Conservation (phyloP, 2,888 invertebrate genomes). For the Hemaris fuciformis region DNA sequence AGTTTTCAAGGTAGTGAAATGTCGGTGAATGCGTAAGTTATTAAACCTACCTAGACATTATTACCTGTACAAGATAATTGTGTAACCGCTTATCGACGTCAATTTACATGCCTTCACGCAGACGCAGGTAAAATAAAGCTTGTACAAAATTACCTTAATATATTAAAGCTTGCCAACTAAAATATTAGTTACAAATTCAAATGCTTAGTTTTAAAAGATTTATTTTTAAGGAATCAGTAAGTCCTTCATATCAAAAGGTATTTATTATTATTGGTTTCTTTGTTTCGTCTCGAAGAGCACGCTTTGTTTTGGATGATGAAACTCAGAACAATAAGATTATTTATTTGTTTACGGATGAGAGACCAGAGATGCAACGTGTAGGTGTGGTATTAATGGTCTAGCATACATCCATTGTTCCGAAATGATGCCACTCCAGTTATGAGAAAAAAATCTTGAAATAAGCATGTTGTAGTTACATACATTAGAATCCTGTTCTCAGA, state of each 20-base stretch:
- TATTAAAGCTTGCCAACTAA: too few relatives aligned
- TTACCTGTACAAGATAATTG: neutral
- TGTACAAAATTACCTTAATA: too few relatives aligned
- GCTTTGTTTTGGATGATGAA: slow-evolving; percentile 57
- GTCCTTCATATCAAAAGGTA: neutral
- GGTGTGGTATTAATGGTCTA: slow-evolving; percentile 24
- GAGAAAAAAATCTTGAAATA: neutral
- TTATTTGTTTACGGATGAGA: slow-evolving; percentile 59
- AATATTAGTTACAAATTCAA: too few relatives aligned
- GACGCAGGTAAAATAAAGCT: neutral
- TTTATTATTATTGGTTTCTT: slow-evolving; percentile 26
- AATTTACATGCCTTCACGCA: neutral
- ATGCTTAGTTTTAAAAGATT: too few relatives aligned
- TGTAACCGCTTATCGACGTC: neutral
- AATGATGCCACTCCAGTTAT: neutral
- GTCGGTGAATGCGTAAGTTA: too few relatives aligned
- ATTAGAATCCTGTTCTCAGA: too few relatives aligned
- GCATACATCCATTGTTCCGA: neutral
- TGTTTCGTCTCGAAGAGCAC: slow-evolving; percentile 42
- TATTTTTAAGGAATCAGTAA: neutral
- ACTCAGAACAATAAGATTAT: slow-evolving; percentile 59
- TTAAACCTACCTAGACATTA: too few relatives aligned
- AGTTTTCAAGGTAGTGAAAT: too few relatives aligned
- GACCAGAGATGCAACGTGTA: slow-evolving; percentile 33
- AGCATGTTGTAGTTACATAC: too few relatives aligned